phyloP scores from a whole-genome alignment of 2,888 invertebrate species.

The Drosophila fulvimacula region DNA sequence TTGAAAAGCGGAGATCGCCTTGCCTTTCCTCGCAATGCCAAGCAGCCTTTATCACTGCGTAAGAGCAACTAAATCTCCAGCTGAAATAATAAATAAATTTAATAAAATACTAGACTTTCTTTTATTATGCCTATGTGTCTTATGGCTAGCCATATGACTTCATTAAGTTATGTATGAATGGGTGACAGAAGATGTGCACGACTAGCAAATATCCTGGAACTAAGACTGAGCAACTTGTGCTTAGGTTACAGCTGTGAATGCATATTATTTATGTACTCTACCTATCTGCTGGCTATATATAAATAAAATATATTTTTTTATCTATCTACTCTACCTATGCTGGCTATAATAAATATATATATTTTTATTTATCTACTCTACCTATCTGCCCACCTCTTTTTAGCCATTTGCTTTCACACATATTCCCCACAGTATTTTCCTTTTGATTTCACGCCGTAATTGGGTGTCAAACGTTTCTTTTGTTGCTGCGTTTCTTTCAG shows the following conservation, averaged over 20 bases:
- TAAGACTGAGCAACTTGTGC: not conserved
- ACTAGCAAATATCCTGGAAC: not conserved
- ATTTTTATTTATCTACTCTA: not conserved
- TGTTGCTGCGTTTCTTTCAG: conserved; percentile 62
- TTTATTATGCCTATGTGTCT: not conserved
- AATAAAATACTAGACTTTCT: conserved; percentile 2
- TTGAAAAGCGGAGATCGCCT: not conserved
- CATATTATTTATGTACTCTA: not conserved
- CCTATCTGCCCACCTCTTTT: not conserved
- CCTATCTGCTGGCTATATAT: too few species aligned
- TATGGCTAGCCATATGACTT: conserved; percentile 10
- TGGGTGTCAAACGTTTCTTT: conserved; percentile 78
- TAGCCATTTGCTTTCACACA: conserved; percentile 11
- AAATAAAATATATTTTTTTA: not conserved
- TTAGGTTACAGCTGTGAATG: too few species aligned
- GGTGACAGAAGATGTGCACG: not conserved
- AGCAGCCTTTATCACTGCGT: not conserved
- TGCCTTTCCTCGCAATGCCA: not conserved
- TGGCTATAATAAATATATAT: too few species aligned
- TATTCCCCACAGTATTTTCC: conserved; percentile 69
- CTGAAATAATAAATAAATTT: conserved; percentile 11
- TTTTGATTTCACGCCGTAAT: conserved; percentile 78
- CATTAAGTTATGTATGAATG: conserved; percentile 5
- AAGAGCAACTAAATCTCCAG: conserved; percentile 1
- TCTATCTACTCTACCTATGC: not conserved